Evolutionary conservation across 2,797 vertebrate species (phyloP).

Genomic region (Pogonophryne albipinna): DNA sequence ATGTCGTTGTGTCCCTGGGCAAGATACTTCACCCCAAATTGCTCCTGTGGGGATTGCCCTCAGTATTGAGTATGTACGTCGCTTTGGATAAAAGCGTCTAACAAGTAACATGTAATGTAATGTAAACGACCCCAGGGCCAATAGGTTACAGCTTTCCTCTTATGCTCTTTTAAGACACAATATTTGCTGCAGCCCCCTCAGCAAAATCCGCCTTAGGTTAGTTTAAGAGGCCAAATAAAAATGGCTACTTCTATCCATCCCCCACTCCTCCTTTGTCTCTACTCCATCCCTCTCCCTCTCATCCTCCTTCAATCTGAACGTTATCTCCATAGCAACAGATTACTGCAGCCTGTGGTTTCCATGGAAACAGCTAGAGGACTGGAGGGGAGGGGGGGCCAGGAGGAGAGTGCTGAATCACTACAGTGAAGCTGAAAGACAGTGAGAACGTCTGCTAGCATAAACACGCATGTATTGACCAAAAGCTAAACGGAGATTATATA

Average conservation of each 20-base stretch:
- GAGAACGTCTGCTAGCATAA: constrained; percentile 63
- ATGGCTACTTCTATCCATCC: constrained; percentile 65
- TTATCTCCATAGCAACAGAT: constrained; percentile 87
- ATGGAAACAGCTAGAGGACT: constrained; percentile 80
- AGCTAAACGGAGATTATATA: constrained; percentile 34
- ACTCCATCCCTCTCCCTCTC: constrained; percentile 69
- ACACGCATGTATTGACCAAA: constrained; percentile 49
- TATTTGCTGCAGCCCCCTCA: no score
- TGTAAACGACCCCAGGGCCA: not conserved
- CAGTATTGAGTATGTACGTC: no score
- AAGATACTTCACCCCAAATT: no score
- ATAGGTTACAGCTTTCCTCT: not conserved
- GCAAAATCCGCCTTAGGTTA: constrained; percentile 16
- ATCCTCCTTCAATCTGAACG: constrained; percentile 81
- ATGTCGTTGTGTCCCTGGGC: no score
- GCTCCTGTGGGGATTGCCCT: no score
- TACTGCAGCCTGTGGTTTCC: constrained; percentile 85
- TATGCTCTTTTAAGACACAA: not conserved
- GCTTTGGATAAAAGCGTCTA: no score
- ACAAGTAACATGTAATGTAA: no score
- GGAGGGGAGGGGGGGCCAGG: constrained; percentile 50
- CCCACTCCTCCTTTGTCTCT: constrained; percentile 72
- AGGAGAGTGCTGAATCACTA: constrained; percentile 83
- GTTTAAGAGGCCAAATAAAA: constrained; percentile 61
- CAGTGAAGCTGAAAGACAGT: constrained; percentile 71